These are phyloP conservation scores for Myotis findleyi DNA, from an alignment of 2,797 vertebrate genomes.

Conservation along the genomic window DNA sequence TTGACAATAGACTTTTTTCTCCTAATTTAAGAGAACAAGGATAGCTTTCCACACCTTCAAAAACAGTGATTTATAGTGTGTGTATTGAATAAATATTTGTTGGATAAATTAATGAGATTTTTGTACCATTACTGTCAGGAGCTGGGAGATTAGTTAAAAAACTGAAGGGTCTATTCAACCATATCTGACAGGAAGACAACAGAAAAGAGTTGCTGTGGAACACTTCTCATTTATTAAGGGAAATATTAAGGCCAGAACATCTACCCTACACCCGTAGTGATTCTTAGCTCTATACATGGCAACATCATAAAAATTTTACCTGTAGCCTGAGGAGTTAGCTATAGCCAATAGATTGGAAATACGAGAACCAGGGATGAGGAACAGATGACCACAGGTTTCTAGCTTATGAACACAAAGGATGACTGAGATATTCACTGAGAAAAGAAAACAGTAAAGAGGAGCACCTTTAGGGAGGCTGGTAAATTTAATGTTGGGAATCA, in stretches of 20 bases:
- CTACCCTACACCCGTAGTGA: not conserved
- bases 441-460: not conserved
- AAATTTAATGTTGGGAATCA: not conserved
- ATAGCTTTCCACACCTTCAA: not conserved
- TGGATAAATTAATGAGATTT: not conserved
- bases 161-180: not conserved
- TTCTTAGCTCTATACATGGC: not conserved
- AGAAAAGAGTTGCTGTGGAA: not conserved
- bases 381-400: not conserved
- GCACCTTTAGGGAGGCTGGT: not conserved
- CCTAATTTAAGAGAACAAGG: not conserved
- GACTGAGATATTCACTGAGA: not conserved
- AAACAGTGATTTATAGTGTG: not conserved
- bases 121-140: not conserved
- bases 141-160: not conserved
- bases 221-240: not conserved
- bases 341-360: not conserved
- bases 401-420: not conserved
- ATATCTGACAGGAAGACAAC: not conserved
- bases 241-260: not conserved
- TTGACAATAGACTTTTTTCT: not conserved
- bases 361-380: not conserved
- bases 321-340: not conserved
- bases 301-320: not conserved
- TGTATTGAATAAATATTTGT: not conserved